Evolutionary conservation across 1,140 invertebrate species (phyloP).

Genomic region (Bombus polaris): DNA sequence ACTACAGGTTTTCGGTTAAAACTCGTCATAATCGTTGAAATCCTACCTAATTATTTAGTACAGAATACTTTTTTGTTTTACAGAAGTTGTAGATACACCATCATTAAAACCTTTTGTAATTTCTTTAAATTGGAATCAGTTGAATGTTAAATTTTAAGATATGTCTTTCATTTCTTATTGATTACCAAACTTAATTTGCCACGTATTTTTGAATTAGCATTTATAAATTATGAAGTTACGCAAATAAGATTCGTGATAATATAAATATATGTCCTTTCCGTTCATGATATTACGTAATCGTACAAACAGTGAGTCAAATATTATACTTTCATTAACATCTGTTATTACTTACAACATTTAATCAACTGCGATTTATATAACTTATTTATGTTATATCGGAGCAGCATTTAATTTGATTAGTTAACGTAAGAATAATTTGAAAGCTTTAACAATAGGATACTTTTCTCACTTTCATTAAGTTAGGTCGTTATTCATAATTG

Average conservation of each 20-base stretch:
- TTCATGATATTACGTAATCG: constrained; percentile 11
- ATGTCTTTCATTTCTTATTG: constrained; percentile 52
- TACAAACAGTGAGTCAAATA: constrained; percentile 30
- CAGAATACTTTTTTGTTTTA: constrained; percentile 47
- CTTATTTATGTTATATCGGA: constrained; percentile 37
- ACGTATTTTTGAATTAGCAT: neutral
- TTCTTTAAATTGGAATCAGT: constrained; percentile 28
- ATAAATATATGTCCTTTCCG: constrained; percentile 10
- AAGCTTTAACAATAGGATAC: constrained; percentile 16
- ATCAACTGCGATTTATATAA: constrained; percentile 30
- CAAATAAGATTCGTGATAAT: constrained; percentile 25
- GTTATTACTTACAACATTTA: constrained; percentile 32
- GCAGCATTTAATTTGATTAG: constrained; percentile 31
- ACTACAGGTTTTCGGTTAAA: constrained; percentile 63
- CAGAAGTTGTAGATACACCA: constrained; percentile 8
- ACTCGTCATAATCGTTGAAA: constrained; percentile 13
- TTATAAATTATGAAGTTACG: neutral
- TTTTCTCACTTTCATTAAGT: constrained; percentile 19
- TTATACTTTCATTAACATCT: constrained; percentile 46
- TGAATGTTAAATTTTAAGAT: constrained; percentile 57
- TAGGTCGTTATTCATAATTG: constrained; percentile 73
- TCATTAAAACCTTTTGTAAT: constrained; percentile 25
- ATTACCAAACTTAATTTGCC: constrained; percentile 1
- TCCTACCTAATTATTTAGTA: constrained; percentile 42
- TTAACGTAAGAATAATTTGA: constrained; percentile 40